Conservation (phyloP, 2,888 invertebrate genomes). For the Morpho helenor region DNA sequence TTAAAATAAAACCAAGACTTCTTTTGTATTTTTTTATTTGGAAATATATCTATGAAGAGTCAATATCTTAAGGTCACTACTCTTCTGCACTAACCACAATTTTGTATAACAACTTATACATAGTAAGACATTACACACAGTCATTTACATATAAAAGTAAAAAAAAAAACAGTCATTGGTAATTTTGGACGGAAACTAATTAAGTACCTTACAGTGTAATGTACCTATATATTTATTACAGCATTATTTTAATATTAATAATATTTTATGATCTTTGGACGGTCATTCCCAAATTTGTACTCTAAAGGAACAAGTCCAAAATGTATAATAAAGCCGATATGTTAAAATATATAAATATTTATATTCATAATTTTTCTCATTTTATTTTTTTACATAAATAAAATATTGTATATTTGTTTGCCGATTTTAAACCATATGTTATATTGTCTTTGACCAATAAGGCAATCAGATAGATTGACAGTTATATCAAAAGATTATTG, state of each 20-base stretch:
- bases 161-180: conserved; percentile 71
- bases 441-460: conserved; percentile 50
- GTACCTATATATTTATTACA: conserved; percentile 40
- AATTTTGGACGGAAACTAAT: conserved; percentile 76
- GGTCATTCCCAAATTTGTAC: conserved; percentile 41
- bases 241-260: conserved; percentile 26
- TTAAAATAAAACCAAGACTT: conserved; percentile 24
- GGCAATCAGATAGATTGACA: conserved; percentile 48
- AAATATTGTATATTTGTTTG: conserved; percentile 1
- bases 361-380: conserved; percentile 6
- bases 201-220: conserved; percentile 56
- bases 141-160: conserved; percentile 45
- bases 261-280: conserved; percentile 42
- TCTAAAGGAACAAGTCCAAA: not conserved
- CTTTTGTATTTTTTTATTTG: conserved; percentile 50
- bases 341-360: conserved; percentile 6
- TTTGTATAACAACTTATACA: conserved; percentile 44
- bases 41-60: conserved; percentile 61
- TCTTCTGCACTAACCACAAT: conserved; percentile 45
- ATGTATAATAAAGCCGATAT: conserved; percentile 1
- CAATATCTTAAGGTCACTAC: conserved; percentile 42
- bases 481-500: conserved; percentile 18
- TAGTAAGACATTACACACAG: conserved; percentile 39
- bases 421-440: conserved; percentile 6
- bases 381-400: not conserved